Percentiles rank a stretch among this genome's conserved stretches.
Conservation (phyloP, 2,888 invertebrate species). For the Xylota sylvarum region DNA sequence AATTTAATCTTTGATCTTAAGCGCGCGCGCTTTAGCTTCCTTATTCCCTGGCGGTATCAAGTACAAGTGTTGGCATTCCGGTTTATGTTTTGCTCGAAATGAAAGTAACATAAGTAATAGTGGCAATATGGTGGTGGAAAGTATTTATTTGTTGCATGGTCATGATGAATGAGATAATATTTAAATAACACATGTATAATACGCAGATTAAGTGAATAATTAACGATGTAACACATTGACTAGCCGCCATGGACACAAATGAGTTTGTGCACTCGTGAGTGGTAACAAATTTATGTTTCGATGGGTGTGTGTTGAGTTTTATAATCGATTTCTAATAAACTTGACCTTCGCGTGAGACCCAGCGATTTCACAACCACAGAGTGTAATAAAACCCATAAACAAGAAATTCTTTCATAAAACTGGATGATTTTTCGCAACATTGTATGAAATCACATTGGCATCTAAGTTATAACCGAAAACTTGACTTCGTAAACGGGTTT, state of each 20-base stretch:
- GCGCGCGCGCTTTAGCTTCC: slow-evolving; percentile 32
- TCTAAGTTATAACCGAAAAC: background rate
- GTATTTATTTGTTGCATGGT: slow-evolving; percentile 17
- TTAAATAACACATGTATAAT: slow-evolving; percentile 51
- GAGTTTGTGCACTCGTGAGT: background rate
- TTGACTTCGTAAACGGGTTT: background rate
- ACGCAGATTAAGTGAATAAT: slow-evolving; percentile 25
- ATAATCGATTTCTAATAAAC: slow-evolving; percentile 6
- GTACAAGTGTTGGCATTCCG: slow-evolving; percentile 43
- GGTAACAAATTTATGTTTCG: background rate
- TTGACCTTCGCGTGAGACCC: slow-evolving; percentile 22
- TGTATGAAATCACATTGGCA: background rate
- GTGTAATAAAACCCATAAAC: background rate
- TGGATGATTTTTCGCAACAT: background rate
- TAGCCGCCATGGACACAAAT: slow-evolving; percentile 3
- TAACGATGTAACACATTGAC: slow-evolving; percentile 49
- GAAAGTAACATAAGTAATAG: slow-evolving; percentile 46
- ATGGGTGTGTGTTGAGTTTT: background rate
- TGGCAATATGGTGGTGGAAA: slow-evolving; percentile 34
- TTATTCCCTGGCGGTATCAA: slow-evolving; percentile 43
- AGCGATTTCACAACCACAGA: background rate
- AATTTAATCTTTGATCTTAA: slow-evolving; percentile 55
- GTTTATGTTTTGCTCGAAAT: slow-evolving; percentile 36
- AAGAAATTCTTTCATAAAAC: slow-evolving; percentile 12
- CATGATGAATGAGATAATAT: slow-evolving; percentile 51